Conservation (phyloP, 2,888 invertebrate species). For the Chromoteleia sp. region DNA sequence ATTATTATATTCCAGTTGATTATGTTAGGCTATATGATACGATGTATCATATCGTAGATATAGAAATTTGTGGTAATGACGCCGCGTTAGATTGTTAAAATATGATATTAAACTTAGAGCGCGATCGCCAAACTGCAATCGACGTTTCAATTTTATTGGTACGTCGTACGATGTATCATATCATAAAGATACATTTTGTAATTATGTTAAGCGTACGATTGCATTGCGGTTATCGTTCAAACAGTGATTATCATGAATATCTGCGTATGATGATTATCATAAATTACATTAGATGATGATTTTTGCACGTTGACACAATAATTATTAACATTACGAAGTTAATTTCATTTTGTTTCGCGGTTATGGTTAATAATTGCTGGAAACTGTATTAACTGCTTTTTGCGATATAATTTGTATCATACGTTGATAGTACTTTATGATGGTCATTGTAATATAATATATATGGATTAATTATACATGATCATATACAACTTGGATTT, state of each 20-base stretch:
- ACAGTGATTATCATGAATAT: slow-evolving; percentile 48
- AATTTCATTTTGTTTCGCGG: background rate
- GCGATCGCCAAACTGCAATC: slow-evolving; percentile 24
- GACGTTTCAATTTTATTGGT: background rate
- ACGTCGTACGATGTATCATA: no score
- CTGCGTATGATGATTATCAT: slow-evolving; percentile 5
- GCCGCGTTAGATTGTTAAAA: slow-evolving; percentile 50
- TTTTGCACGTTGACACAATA: slow-evolving; percentile 24
- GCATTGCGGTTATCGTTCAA: slow-evolving; percentile 17
- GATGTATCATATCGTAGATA: slow-evolving; percentile 46
- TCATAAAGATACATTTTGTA: background rate
- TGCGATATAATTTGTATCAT: slow-evolving; percentile 29
- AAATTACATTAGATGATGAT: background rate
- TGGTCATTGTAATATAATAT: slow-evolving; percentile 28
- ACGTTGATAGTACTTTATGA: slow-evolving; percentile 38
- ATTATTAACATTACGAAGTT: no score
- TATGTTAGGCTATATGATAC: slow-evolving; percentile 45
- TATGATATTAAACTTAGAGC: slow-evolving; percentile 36
- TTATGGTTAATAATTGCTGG: background rate
- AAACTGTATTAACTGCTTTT: background rate
- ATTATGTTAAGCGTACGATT: background rate
- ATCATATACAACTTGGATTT: slow-evolving; percentile 22
- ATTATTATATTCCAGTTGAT: slow-evolving; percentile 46
- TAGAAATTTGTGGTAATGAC: slow-evolving; percentile 39
- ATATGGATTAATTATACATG: slow-evolving; percentile 42